Base-by-base conservation (phyloP, 2,888 invertebrate genomes). In the Drosophila dives region DNA sequence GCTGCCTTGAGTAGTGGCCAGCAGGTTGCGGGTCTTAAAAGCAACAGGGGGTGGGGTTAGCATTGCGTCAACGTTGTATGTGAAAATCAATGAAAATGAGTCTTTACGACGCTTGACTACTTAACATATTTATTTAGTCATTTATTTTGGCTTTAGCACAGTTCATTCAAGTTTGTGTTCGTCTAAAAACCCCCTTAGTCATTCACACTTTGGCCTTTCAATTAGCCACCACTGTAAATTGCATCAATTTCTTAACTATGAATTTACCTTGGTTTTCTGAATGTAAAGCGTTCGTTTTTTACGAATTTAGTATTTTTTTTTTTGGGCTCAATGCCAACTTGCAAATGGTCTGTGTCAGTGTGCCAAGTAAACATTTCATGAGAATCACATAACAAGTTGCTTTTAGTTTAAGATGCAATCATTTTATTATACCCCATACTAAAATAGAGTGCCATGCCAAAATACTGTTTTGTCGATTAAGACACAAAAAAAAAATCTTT, bases 51-150 rank as follows among this genome's bases (percentile, higher is more conserved):
- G 17, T 4, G 56, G n/a, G 29, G 40, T 26, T n/a, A 54, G 54
- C 48, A 77, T 81, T 81, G 54, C 54, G 54, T 54, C 33, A 53
- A 65, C 71, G 71, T 83, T 83, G 81, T 84, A 84, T 79, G 80
- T 75, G 64, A 64, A 64, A 60, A 63, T 80, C 56, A 66, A 76
- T 76, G 55, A 76, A 80, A 69, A 76, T 67, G 33, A 72, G 60
- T 68, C 49, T 83, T 77, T 75, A 81, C 54, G 59, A 40, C 56
- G 64, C 54, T 65, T 33, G 64, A 76, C 83, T 80, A 83, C 71
- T 81, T 81, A 81, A 75, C 72, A 78, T 81, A 69, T 75, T 84
- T 74, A 72, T 77, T 83, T 68, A 80, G 67, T 56, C 54, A 55
- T 51, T 65, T 40, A 34, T 64, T 64, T 65, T 29, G 48, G 56